A percentile compares a stretch with the other conserved stretches of the same genome.
Evolutionary conservation across 2,888 invertebrate genomes (phyloP).

Genomic region (Digitonthophagus gazella): DNA sequence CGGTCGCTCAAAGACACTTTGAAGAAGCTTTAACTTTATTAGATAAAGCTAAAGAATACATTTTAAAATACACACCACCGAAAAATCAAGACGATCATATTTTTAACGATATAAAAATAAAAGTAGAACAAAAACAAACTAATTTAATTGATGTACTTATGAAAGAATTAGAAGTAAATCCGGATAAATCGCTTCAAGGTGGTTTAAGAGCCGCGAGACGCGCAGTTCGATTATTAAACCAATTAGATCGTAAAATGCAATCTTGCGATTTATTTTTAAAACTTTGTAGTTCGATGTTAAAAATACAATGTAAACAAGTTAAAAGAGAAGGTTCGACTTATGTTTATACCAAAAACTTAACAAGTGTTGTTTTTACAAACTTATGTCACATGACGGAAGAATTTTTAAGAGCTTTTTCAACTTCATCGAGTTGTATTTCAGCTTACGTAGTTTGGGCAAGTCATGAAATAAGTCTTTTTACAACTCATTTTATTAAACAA

Average conservation of each 20-base stretch:
- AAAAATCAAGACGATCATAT: slow-evolving; percentile 50
- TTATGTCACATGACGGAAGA: slow-evolving; percentile 62
- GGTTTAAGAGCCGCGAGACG: slow-evolving; percentile 82
- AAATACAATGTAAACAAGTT: slow-evolving; percentile 76
- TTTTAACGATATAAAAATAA: slow-evolving; percentile 54
- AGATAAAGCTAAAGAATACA: slow-evolving; percentile 62
- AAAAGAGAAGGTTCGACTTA: slow-evolving; percentile 78
- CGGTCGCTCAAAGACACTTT: slow-evolving; percentile 93
- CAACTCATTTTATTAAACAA: slow-evolving; percentile 80
- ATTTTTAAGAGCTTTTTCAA: slow-evolving; percentile 78
- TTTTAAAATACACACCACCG: slow-evolving; percentile 43
- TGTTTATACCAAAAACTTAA: slow-evolving; percentile 76
- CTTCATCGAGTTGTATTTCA: slow-evolving; percentile 68
- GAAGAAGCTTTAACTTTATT: slow-evolving; percentile 86
- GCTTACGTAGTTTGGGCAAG: slow-evolving; percentile 91
- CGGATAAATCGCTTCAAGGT: slow-evolving; percentile 88
- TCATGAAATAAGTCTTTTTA: slow-evolving; percentile 74
- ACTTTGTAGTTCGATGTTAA: slow-evolving; percentile 77
- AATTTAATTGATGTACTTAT: slow-evolving; percentile 82
- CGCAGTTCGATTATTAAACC: slow-evolving; percentile 80
- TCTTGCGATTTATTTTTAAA: slow-evolving; percentile 81
- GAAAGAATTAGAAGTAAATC: slow-evolving; percentile 84
- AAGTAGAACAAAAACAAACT: slow-evolving; percentile 69
- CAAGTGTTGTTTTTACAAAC: slow-evolving; percentile 81
- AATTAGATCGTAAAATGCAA: slow-evolving; percentile 68